Evolutionary conservation across 2,888 invertebrate genomes (phyloP), one percentile per base, ranked within the genome.

Genomic region (Nematopogon swammerdamellus): DNA sequence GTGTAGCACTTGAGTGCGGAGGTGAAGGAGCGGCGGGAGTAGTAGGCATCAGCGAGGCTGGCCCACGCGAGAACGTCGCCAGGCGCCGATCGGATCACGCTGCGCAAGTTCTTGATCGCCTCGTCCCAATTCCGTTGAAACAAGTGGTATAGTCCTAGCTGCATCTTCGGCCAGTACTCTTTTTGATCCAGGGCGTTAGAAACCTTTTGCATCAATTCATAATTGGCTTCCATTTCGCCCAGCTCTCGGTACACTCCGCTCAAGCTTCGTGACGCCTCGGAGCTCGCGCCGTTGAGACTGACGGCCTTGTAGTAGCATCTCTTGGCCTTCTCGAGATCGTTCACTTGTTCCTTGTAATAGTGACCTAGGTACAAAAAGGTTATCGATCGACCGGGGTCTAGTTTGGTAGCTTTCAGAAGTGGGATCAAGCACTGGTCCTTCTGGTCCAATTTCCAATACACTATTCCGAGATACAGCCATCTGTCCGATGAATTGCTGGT

Each of bases 1-100:
- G 88, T 85, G 67, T 92, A 96, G 30, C 92, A 93, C 64, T 89
- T 91, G 51, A 94, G 73, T n/a, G 95, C 92, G 6, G 96, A 92
- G 45, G 87, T 88, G 63, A 87, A 90, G n/a, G 95, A 92, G 2
- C 96, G 96, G 57, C 94, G 81, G n/a, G 85, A 84, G 59, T 87
- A 84, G 68, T 96, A 96, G 1, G 94, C 92, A 80, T 96, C 96
- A 42, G 91, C 96, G 56, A 97, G 73, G 55, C 91, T 88, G 70
- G 95, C 95, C 90, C 94, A 95, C 56, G 89, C 84, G 57, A 79
- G 87, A 80, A 85, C 83, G 68, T 93, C 88, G 53, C 77, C 79
- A 10, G 86, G 80, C 62, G 90, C 85, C 47, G 73, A 70, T 64
- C 89, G 83, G 6, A 91, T 83, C 45, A 88, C 88, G 63, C 81